Evolutionary conservation across 1,140 invertebrate genomes (phyloP), one percentile per base, ranked within the genome.

Genomic region (Drosophila insularis): DNA sequence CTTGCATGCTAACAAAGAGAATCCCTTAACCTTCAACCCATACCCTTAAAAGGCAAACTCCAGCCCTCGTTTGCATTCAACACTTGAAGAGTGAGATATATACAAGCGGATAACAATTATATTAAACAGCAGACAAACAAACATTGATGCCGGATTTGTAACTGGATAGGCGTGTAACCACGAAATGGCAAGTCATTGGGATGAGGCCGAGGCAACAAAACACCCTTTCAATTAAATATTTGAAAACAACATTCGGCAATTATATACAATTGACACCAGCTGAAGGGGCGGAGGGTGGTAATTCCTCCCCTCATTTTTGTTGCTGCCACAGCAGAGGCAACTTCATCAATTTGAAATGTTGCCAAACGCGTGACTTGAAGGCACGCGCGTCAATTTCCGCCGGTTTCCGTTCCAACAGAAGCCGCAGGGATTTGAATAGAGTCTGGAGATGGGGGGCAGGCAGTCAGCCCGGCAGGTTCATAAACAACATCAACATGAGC

Each of bases 111-210:
- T 86, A 84, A 90, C 89, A 90, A 90, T 90, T 90, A 90, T 85
- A 89, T 89, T 82, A 90, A 90, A 86, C 65, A 90, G 76, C 68
- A 80, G 65, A 77, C 79, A 90, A 74, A 85, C 80, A 87, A 31
- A 75, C 75, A 78, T 74, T 78, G 82, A 82, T 72, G 74, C 80
- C 74, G 82, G 90, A 91, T 91, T 90, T 91, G 90, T 85, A 91
- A 91, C 86, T 85, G 90, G 90, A 91, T 91, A 91, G 75, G 81
- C 90, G 90, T 91, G 90, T 91, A 91, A 91, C 90, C 90, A 78
- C 85, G 82, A 79, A 90, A 67, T 76, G 71, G 65, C 78, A 66
- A 73, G 72, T 75, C 74, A 62, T 31, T 40, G 70, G 46, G 46
- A 68, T 19, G 54, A 66, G 23, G 59, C 31, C 58, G 53, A n/a